Evolutionary conservation across 2,888 invertebrate species (phyloP).

Genomic region (Acanthosepion esculentum): DNA sequence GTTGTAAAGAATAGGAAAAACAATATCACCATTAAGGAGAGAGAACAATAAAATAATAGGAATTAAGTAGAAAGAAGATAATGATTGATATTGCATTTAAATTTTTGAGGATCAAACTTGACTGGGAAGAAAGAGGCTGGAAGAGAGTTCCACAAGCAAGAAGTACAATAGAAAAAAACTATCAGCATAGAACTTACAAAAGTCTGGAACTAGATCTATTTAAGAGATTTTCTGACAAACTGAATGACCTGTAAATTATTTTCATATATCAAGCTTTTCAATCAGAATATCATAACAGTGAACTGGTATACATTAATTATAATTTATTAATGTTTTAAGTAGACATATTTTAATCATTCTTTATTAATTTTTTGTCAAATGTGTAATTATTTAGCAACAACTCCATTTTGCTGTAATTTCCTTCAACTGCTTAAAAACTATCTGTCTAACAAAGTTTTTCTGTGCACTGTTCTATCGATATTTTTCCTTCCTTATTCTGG

Average conservation of each 20-base stretch:
- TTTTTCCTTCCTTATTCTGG: background rate
- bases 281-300: background rate
- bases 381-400: background rate
- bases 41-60: too few relatives aligned
- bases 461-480: background rate
- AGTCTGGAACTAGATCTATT: background rate
- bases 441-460: background rate
- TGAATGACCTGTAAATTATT: background rate
- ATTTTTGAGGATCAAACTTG: too few relatives aligned
- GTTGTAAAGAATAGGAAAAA: too few relatives aligned
- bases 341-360: background rate
- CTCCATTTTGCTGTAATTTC: background rate
- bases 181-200: background rate
- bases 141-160: too few relatives aligned
- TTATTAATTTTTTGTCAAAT: background rate
- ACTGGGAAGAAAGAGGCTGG: too few relatives aligned
- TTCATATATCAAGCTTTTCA: background rate
- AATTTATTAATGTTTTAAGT: background rate
- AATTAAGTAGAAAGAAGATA: too few relatives aligned
- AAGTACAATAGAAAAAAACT: too few relatives aligned
- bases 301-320: background rate
- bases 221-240: too few relatives aligned
- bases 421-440: background rate
- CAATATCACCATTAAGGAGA: too few relatives aligned
- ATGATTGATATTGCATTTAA: too few relatives aligned